Evolutionary conservation across 92 coral and sea anemone genomes (phyloP).

Genomic region (Phenganax subtilis): DNA sequence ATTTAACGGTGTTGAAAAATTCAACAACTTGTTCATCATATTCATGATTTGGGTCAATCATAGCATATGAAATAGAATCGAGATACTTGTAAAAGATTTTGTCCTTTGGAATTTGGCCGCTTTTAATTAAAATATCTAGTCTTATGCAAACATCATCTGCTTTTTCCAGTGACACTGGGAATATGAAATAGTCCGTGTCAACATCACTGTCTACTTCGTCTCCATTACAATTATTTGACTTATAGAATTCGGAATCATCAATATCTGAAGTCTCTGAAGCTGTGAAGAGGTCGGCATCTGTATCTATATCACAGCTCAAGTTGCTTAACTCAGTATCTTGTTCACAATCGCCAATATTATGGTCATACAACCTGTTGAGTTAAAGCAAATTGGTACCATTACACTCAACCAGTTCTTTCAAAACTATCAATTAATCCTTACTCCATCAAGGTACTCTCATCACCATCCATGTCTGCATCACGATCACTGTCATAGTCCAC

Average conservation of each 20-base stretch:
- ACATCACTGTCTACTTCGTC: neutral
- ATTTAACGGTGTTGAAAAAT: constrained; percentile 45
- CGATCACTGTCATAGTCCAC: constrained; percentile 20
- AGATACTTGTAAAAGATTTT: constrained; percentile 17
- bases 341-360: constrained; percentile 19
- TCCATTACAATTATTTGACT: neutral
- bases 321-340: constrained; percentile 18
- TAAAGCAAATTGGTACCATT: constrained; percentile 5
- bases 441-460: neutral
- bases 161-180: constrained; percentile 1
- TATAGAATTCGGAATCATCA: neutral
- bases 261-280: constrained; percentile 29
- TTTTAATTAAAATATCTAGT: constrained; percentile 6
- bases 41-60: constrained; percentile 10
- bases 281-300: constrained; percentile 25
- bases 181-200: constrained; percentile 12
- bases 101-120: constrained; percentile 10
- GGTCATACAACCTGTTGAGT: constrained; percentile 29
- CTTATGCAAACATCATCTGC: constrained; percentile 12
- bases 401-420: neutral
- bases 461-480: constrained; percentile 31
- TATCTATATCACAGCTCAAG: constrained; percentile 19
- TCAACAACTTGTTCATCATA: constrained; percentile 47
- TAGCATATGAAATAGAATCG: constrained; percentile 3
- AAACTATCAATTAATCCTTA: neutral